Conservation (phyloP, 1,140 invertebrate genomes). For the Rhizoglyphus robini region DNA sequence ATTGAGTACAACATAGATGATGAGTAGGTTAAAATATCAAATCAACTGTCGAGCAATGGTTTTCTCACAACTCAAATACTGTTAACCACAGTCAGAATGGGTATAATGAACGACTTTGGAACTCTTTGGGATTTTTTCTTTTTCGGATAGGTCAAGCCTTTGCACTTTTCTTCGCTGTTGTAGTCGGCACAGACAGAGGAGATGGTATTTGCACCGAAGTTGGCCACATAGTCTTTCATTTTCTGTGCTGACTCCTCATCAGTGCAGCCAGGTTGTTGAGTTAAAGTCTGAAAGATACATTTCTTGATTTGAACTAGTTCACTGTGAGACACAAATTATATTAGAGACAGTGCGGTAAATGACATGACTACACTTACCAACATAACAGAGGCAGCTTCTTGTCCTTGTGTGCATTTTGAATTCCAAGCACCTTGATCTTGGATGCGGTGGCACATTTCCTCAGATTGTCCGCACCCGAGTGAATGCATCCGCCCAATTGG, state of each 20-base stretch:
- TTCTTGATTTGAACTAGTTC: background rate
- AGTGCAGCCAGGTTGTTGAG: background rate
- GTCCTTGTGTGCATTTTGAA: background rate
- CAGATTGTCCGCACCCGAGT: background rate
- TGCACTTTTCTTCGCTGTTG: background rate
- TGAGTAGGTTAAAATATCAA: no score
- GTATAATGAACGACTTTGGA: background rate
- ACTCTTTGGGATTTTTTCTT: background rate
- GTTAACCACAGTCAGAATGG: background rate
- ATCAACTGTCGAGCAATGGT: no score
- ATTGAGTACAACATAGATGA: no score
- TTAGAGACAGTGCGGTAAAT: no score
- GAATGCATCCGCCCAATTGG: background rate
- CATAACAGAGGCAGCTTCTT: background rate
- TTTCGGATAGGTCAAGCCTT: background rate
- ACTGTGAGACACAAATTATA: no score
- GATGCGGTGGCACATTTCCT: background rate
- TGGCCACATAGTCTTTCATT: background rate
- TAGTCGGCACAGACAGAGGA: background rate
- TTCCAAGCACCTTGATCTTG: background rate
- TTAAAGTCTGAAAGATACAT: background rate
- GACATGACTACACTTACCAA: background rate
- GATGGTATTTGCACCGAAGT: background rate
- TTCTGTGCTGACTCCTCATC: background rate
- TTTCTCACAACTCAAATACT: no score